phyloP scores from a whole-genome alignment of 1,140 invertebrate species.

The Macrobrachium rosenbergii region DNA sequence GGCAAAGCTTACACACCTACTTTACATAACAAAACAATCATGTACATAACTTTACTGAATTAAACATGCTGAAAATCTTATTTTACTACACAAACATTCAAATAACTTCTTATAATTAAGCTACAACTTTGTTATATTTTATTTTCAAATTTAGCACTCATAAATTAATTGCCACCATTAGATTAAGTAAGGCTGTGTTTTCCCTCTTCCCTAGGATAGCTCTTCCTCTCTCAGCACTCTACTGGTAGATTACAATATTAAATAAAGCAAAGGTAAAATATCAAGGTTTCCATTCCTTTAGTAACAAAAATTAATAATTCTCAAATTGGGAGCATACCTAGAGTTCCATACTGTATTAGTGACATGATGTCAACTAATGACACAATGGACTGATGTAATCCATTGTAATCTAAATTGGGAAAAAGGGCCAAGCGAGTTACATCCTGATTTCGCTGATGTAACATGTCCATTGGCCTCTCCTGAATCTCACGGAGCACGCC shows the following conservation, averaged over 20 bases:
- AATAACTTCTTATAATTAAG: no score
- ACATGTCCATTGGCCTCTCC: constrained; percentile 89
- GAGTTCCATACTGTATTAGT: constrained; percentile 85
- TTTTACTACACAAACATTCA: no score
- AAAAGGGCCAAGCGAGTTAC: constrained; percentile 87
- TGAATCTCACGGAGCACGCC: constrained; percentile 96
- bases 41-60: no score
- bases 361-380: constrained; percentile 87
- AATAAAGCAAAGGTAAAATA: neutral
- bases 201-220: neutral
- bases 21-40: no score
- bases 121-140: no score
- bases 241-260: neutral
- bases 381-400: constrained; percentile 88
- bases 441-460: constrained; percentile 88
- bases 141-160: no score
- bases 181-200: no score
- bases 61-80: no score
- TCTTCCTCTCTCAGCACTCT: neutral
- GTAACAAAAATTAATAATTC: neutral
- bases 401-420: constrained; percentile 95
- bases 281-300: neutral
- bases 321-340: constrained; percentile 74
- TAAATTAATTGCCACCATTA: no score
- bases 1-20: no score